A percentile compares a stretch with the other conserved stretches of the same genome.
Conservation (phyloP, 2,113 vertebrate genomes). For the Trochalopteron elliotii region DNA sequence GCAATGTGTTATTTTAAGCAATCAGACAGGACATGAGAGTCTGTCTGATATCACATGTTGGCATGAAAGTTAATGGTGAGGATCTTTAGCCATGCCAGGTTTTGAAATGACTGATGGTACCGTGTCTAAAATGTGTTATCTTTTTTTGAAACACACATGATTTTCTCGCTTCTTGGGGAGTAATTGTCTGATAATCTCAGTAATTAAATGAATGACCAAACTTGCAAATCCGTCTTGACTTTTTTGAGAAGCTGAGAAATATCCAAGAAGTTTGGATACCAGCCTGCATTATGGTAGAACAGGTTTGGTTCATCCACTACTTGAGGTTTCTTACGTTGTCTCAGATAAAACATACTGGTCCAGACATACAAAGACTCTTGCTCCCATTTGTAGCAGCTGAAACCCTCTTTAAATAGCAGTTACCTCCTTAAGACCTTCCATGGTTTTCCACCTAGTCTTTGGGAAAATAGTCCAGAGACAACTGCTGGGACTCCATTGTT, state of each 20-base stretch:
- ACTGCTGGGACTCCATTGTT: not conserved
- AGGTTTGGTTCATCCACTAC: not conserved
- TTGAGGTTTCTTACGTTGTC: not conserved
- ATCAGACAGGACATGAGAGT: not conserved
- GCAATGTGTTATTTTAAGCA: constrained; percentile 44
- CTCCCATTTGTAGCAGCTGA: not conserved
- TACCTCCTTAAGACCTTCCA: not conserved
- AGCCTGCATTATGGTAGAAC: not conserved
- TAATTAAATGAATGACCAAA: not conserved
- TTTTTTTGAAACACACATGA: not conserved
- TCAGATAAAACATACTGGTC: not conserved
- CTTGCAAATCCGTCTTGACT: not conserved
- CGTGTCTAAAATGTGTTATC: not conserved
- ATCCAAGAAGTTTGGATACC: not conserved
- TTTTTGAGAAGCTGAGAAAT: not conserved
- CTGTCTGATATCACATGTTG: not conserved
- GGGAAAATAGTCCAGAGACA: not conserved
- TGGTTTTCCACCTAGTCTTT: not conserved
- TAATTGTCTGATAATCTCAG: not conserved
- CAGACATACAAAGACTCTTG: not conserved
- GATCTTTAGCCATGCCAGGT: not conserved
- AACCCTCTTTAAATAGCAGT: not conserved
- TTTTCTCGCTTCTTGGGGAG: not conserved
- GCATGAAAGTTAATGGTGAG: not conserved
- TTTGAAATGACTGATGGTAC: not conserved